Base-by-base conservation (phyloP, 2,888 invertebrate genomes). In the Monopis laevigella region DNA sequence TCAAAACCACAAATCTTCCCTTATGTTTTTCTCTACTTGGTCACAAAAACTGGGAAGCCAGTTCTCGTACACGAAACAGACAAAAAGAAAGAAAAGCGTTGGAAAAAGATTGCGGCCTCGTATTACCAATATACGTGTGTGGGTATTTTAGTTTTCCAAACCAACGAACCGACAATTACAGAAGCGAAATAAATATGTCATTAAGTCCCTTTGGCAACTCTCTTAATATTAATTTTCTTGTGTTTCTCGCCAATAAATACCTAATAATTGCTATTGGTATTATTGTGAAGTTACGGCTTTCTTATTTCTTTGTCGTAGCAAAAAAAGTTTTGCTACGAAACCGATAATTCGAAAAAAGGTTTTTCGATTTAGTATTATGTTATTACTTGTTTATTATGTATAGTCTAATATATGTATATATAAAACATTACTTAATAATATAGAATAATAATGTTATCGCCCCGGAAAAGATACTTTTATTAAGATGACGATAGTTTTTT, bases 1-100 rank as follows among this genome's bases (percentile, higher is more conserved):
- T 50, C 43, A 45, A 45, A 52, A 17, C 47, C 53, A 62, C 59
- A 64, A 62, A 61, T 64, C 62, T 58, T 56, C 48, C 46, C 48
- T 46, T 49, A 52, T 54, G 52, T 53, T 51, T 32, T 50, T 53
- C 51, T 47, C 46, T 41, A 42, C 42, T 46, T 48, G 48, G 46
- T 46, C 51, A 55, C 58, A 62, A 63, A 60, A 60, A 55, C 46
- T 34, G 21, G 41, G 43, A 48, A 46, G 47, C 42, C 45, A 17
- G 46, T 47, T 29, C 55, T 54, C 57, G 53, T 55, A 52, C 51
- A 57, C 55, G 53, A 53, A 59, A 55, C 52, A 49, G 28, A 12
- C 28, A 19, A 19, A 36, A 27, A 36, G 36, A 19, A 41, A 35
- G 28, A 36, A 36, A 13, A 13, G 16, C 26, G 21, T 6, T 13